These are phyloP conservation scores for Natrix natrix DNA, from an alignment of 2,797 vertebrate species.

Conservation along the genomic window DNA sequence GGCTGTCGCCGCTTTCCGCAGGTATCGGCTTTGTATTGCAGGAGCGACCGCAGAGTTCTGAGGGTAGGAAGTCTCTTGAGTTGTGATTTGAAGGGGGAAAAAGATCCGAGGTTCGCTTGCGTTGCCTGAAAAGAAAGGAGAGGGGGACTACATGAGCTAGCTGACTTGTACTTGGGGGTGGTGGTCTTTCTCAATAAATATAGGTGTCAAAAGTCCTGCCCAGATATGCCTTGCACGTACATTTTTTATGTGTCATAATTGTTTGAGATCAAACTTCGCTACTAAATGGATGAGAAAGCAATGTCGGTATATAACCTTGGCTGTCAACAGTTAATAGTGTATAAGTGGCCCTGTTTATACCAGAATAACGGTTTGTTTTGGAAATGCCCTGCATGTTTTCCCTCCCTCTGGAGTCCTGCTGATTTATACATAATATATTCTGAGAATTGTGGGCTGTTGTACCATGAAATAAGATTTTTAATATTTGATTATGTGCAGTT, in stretches of 20 bases:
- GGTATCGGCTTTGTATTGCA: not conserved
- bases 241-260: not conserved
- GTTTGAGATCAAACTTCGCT: not conserved
- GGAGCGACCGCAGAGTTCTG: not conserved
- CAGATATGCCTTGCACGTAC: not conserved
- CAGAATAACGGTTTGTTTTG: not conserved
- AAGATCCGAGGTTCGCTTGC: not conserved
- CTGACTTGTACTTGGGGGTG: not conserved
- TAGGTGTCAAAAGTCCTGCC: not conserved
- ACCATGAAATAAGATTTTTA: too few relatives aligned
- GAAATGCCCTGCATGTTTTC: not conserved
- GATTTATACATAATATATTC: not conserved
- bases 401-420: not conserved
- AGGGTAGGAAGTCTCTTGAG: not conserved
- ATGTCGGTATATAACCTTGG: not conserved
- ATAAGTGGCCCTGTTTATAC: not conserved
- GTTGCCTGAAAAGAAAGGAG: not conserved
- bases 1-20: not conserved
- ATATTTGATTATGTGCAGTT: not conserved
- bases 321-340: too few relatives aligned
- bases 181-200: not conserved
- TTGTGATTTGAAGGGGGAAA: not conserved
- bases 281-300: not conserved
- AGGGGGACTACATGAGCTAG: not conserved
- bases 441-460: not conserved